Conservation (phyloP, 2,113 vertebrate genomes). For the Brevimyrus niger region DNA sequence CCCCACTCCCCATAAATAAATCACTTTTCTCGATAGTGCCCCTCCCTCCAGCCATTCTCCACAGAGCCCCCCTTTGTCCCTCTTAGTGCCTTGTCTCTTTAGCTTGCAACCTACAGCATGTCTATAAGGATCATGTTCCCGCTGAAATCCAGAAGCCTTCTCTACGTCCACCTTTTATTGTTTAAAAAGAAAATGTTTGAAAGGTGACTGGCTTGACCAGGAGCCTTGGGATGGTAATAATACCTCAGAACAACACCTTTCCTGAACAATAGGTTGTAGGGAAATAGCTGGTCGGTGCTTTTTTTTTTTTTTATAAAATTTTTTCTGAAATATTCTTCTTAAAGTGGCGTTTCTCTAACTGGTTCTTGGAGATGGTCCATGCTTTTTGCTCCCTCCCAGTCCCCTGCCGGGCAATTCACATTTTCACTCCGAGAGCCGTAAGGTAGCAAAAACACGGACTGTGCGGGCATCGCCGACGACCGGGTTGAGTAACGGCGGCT, state of each 20-base stretch:
- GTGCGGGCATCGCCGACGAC: background rate
- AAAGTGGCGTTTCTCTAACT: background rate
- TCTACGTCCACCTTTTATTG: background rate
- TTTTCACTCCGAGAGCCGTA: background rate
- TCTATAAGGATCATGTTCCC: background rate
- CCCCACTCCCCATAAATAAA: background rate
- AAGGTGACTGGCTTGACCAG: background rate
- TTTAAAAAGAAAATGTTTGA: background rate
- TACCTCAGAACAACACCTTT: background rate
- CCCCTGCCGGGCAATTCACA: background rate
- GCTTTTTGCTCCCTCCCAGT: background rate
- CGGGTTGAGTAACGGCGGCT: background rate
- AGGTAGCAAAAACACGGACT: background rate
- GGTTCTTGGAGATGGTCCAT: background rate
- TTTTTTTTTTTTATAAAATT: background rate
- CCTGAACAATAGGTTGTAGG: background rate
- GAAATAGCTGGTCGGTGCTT: background rate
- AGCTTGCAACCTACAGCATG: background rate
- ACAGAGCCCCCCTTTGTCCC: constrained; percentile 26
- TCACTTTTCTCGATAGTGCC: background rate
- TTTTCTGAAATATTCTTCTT: background rate
- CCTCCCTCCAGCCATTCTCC: background rate
- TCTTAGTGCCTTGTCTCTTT: background rate
- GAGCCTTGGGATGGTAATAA: background rate
- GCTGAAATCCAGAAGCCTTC: background rate